Evolutionary conservation across 1,140 invertebrate genomes (phyloP), one percentile per base, ranked within the genome.

Genomic region (Papilio glaucus): DNA sequence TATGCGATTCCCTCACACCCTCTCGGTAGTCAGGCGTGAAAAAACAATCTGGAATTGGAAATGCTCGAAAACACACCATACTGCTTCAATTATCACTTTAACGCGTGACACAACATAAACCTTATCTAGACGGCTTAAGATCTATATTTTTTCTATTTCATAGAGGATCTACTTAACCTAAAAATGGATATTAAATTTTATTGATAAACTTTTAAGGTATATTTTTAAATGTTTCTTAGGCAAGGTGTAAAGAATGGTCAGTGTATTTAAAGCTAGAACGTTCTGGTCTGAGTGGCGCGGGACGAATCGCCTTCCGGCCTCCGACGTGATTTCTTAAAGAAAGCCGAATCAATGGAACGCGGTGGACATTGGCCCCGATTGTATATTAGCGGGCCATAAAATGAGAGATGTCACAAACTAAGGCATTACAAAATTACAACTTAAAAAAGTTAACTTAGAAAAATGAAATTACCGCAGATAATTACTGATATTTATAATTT

Each of bases 261-360:
- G 79, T 77, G 78, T 78, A 78, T 77, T 78, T 76, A 73, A 70
- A 80, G 76, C 21, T 73, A 63, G 53, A 80, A 62, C 82, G 89
- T 91, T 89, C 82, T 89, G 86, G 86, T 89, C 82, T 65, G 78
- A 75, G 81, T 82, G 82, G 75, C 81, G 80, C 90, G 89, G 74
- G 81, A 83, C 90, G 88, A 91, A 92, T 92, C 81, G 89, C 88
- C 88, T 91, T 92, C 90, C 90, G 88, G 90, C 81, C 82, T 82
- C 70, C 80, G 86, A 92, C 90, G 89, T 92, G 90, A 92, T 92
- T 91, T 91, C 90, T 91, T 86, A 76, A 90, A 90, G 90, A 92
- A 92, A 92, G 88, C 83, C 80, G 83, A 86, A 88, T 92, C 85
- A 87, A 89, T 88, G 86, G 85, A 88, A 77, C 82, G 83, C 81